Conservation (phyloP, 37 sponge, comb jelly and placozoan species). For the Sycon ciliatum region DNA sequence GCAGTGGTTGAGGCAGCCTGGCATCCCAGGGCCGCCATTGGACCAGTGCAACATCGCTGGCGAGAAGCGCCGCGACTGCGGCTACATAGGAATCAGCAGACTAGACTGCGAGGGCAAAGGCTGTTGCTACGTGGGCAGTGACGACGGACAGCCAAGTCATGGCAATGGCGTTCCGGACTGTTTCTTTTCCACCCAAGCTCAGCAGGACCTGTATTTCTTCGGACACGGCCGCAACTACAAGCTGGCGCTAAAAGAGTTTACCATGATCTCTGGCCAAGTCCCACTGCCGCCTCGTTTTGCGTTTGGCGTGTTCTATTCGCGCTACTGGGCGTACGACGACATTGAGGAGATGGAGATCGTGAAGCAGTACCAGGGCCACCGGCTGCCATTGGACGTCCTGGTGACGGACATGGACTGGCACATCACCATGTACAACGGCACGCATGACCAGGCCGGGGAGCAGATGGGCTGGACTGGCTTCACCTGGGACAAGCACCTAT, state of each 20-base stretch:
- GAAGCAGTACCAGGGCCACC: conserved; percentile 26
- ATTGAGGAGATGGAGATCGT: conserved; percentile 49
- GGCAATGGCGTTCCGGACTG: conserved; percentile 24
- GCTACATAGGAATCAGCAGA: conserved; percentile 24
- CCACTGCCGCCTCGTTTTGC: conserved; percentile 66
- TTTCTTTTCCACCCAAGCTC: conserved; percentile 28
- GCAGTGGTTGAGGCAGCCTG: conserved; percentile 48
- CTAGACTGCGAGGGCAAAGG: conserved; percentile 52
- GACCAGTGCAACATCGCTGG: conserved; percentile 11
- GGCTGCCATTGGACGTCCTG: conserved; percentile 52
- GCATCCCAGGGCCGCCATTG: conserved; percentile 14
- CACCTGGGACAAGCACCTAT: conserved; percentile 66
- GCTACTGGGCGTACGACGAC: conserved; percentile 69
- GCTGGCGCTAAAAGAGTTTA: conserved; percentile 50
- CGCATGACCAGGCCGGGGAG: not conserved
- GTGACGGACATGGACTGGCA: conserved; percentile 82
- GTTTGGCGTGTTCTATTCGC: conserved; percentile 61
- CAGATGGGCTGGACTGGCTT: conserved; percentile 62
- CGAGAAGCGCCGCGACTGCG: conserved; percentile 34
- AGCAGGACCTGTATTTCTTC: conserved; percentile 62
- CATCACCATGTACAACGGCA: conserved; percentile 53
- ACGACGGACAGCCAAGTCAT: not conserved
- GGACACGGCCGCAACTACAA: conserved; percentile 64
- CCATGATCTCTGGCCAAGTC: conserved; percentile 44
- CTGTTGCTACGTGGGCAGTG: conserved; percentile 37